A percentile compares a stretch with the other conserved stretches of the same genome.
phyloP scores from a whole-genome alignment of 2,888 invertebrate genomes.

The Boloria selene region DNA sequence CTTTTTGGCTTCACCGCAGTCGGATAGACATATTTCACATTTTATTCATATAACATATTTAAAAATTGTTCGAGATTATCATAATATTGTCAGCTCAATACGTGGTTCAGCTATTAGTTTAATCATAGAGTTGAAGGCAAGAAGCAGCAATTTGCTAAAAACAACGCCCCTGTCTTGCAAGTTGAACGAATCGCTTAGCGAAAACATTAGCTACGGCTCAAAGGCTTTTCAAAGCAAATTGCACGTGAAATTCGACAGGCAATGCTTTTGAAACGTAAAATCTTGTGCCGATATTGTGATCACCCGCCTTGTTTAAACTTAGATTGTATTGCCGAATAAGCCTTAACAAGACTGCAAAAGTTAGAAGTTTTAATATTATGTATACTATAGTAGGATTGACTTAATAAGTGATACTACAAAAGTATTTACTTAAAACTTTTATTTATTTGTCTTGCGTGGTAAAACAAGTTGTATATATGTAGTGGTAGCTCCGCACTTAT shows the following conservation, averaged over 20 bases:
- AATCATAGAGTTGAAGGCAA: conserved; percentile 45
- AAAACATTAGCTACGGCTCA: conserved; percentile 76
- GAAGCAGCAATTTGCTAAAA: conserved; percentile 57
- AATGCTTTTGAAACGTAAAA: conserved; percentile 60
- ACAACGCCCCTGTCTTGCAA: conserved; percentile 56
- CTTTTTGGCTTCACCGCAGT: too few relatives aligned
- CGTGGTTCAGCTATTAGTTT: conserved; percentile 27
- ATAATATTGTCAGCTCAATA: conserved; percentile 21
- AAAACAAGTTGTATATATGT: too few relatives aligned
- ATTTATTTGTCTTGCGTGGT: not conserved
- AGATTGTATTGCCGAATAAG: conserved; percentile 50
- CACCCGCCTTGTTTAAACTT: conserved; percentile 50
- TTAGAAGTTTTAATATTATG: conserved; percentile 23
- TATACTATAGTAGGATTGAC: not conserved
- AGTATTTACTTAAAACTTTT: not conserved
- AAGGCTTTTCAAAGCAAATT: conserved; percentile 76
- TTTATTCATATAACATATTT: not conserved
- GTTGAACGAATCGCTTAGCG: conserved; percentile 72
- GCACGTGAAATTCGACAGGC: conserved; percentile 76
- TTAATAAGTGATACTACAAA: not conserved
- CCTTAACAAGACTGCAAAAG: conserved; percentile 30
- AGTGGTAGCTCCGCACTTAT: too few relatives aligned
- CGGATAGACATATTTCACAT: too few relatives aligned
- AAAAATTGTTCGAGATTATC: not conserved
- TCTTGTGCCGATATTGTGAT: conserved; percentile 52